These are phyloP conservation scores for Epinephelus fuscoguttatus DNA, from an alignment of 2,113 vertebrate genomes.

Conservation along the genomic window DNA sequence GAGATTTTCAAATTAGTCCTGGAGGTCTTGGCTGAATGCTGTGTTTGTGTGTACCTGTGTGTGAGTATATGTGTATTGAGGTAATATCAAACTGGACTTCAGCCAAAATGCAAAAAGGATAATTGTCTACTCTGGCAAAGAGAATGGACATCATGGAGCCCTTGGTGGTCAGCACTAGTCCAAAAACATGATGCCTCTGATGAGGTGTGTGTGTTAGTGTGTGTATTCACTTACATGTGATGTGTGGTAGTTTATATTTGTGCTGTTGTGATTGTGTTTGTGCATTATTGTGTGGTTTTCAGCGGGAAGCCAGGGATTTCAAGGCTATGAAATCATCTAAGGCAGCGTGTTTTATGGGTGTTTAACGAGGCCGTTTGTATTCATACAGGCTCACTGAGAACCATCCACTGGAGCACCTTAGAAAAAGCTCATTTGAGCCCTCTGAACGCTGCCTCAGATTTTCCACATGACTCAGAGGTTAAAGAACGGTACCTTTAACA, in stretches of 20 bases:
- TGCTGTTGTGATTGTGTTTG: conserved; percentile 36
- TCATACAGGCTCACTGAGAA: conserved; percentile 58
- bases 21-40: conserved; percentile 6
- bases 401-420: conserved; percentile 40
- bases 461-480: conserved; percentile 68
- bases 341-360: conserved; percentile 73
- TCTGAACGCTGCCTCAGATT: conserved; percentile 54
- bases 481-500: conserved; percentile 44
- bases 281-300: conserved; percentile 62
- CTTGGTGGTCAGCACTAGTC: conserved; percentile 62
- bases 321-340: conserved; percentile 77
- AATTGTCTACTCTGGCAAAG: conserved; percentile 56
- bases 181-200: conserved; percentile 44
- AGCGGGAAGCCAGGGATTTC: conserved; percentile 71
- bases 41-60: conserved; percentile 28
- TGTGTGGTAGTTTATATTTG: conserved; percentile 26
- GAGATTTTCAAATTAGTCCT: conserved; percentile 11
- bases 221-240: conserved; percentile 6
- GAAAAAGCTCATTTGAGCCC: conserved; percentile 42
- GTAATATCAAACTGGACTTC: conserved; percentile 26
- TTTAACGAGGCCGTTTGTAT: conserved; percentile 76
- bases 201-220: conserved; percentile 25
- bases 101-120: conserved; percentile 45
- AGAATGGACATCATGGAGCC: conserved; percentile 52
- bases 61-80: conserved; percentile 21